phyloP scores from a whole-genome alignment of 2,888 invertebrate species.

The Cheilosia vulpina region DNA sequence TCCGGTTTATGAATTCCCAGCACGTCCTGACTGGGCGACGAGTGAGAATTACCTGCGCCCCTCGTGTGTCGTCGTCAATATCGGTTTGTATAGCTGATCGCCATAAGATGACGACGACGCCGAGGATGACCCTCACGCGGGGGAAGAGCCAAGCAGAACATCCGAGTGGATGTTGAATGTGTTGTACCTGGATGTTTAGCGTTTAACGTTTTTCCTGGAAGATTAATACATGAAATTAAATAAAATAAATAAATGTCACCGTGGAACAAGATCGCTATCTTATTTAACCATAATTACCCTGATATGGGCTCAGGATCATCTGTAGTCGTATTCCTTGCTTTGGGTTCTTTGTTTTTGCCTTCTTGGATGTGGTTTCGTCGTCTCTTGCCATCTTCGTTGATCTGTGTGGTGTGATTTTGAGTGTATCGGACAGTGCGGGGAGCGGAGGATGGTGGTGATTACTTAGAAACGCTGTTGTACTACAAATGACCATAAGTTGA shows the following conservation, averaged over 20 bases:
- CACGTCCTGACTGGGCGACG: slow-evolving; percentile 63
- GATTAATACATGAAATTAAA: slow-evolving; percentile 84
- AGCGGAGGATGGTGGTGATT: slow-evolving; percentile 55
- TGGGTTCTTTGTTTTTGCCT: slow-evolving; percentile 64
- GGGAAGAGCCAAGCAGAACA: slow-evolving; percentile 47
- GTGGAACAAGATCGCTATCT: slow-evolving; percentile 84
- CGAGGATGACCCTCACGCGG: slow-evolving; percentile 50
- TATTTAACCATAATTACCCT: slow-evolving; percentile 84
- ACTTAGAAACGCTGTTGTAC: slow-evolving; percentile 71
- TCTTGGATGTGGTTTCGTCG: slow-evolving; percentile 56
- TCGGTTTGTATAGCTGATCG: slow-evolving; percentile 7
- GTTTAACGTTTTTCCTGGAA: slow-evolving; percentile 80
- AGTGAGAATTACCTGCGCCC: slow-evolving; percentile 62
- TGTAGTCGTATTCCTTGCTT: slow-evolving; percentile 70
- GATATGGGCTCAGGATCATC: slow-evolving; percentile 81
- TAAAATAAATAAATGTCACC: slow-evolving; percentile 84
- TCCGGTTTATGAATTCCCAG: slow-evolving; percentile 69
- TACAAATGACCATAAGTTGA: slow-evolving; percentile 70
- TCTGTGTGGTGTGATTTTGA: slow-evolving; percentile 58
- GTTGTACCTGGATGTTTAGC: slow-evolving; percentile 76
- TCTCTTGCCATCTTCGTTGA: slow-evolving; percentile 52
- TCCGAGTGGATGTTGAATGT: slow-evolving; percentile 75
- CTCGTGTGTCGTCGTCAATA: slow-evolving; percentile 15
- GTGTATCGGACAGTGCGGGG: slow-evolving; percentile 22
- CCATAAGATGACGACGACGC: slow-evolving; percentile 5